phyloP scores from a whole-genome alignment of 2,888 invertebrate genomes.

The Tetropium fuscum region DNA sequence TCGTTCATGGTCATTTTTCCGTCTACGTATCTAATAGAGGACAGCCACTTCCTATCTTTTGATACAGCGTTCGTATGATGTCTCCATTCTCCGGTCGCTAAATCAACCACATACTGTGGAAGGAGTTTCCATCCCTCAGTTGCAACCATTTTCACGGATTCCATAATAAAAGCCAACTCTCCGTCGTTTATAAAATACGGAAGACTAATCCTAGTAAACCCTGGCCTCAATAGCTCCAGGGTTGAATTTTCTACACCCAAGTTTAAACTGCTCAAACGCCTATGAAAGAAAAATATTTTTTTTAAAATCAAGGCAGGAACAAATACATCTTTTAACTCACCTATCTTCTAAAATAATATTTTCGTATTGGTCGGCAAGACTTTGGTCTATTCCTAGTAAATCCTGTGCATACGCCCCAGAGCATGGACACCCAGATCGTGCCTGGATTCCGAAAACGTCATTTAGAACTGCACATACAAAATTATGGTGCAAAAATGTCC shows the following conservation, averaged over 20 bases:
- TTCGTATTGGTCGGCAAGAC: constrained; percentile 81
- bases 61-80: constrained; percentile 84
- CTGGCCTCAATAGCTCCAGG: constrained; percentile 83
- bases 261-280: constrained; percentile 66
- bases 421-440: constrained; percentile 83
- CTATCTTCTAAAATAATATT: constrained; percentile 74
- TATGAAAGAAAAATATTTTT: constrained; percentile 51
- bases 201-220: constrained; percentile 86
- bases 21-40: constrained; percentile 73
- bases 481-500: constrained; percentile 91
- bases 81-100: constrained; percentile 91
- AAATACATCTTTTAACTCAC: constrained; percentile 56
- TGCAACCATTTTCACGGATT: constrained; percentile 88
- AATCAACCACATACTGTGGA: constrained; percentile 88
- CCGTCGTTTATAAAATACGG: constrained; percentile 87
- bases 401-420: constrained; percentile 88
- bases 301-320: not conserved
- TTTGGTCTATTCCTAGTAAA: constrained; percentile 84
- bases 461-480: constrained; percentile 87
- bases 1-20: constrained; percentile 83
- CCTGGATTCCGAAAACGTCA: constrained; percentile 93
- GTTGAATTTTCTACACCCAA: constrained; percentile 65
- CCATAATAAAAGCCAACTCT: constrained; percentile 84
- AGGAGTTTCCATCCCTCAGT: constrained; percentile 90
- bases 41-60: constrained; percentile 86